Conservation (phyloP, 2,888 invertebrate species). For the Polydrusus pterygomalis region DNA sequence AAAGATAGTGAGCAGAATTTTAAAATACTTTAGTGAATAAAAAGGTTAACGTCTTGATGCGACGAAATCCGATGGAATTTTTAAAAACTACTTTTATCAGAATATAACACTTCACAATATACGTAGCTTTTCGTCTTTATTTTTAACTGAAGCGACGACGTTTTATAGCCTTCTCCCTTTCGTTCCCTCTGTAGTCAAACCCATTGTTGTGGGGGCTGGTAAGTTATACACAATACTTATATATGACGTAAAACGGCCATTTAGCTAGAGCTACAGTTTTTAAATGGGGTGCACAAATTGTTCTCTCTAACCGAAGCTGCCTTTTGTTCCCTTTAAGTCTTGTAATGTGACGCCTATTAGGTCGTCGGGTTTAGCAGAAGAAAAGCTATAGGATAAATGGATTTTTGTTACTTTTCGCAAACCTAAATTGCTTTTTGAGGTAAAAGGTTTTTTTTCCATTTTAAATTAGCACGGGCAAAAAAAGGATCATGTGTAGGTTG, state of each 20-base stretch:
- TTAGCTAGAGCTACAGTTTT: slow-evolving; percentile 12
- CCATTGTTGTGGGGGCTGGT: slow-evolving; percentile 5
- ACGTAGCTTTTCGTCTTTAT: background rate
- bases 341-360: slow-evolving; percentile 2
- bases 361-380: background rate
- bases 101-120: too few species aligned
- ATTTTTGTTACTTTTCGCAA: background rate
- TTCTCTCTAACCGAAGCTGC: slow-evolving; percentile 1
- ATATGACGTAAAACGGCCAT: slow-evolving; percentile 22
- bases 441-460: too few species aligned
- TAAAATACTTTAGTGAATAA: too few species aligned
- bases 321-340: slow-evolving; percentile 15
- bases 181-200: background rate
- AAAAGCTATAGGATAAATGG: background rate
- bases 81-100: too few species aligned
- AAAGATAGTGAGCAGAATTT: too few species aligned
- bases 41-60: too few species aligned
- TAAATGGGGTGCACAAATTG: slow-evolving; percentile 25
- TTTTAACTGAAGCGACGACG: background rate
- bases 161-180: background rate
- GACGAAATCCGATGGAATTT: too few species aligned
- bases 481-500: too few species aligned
- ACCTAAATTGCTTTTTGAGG: too few species aligned
- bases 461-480: too few species aligned
- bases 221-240: slow-evolving; percentile 23